Base-by-base conservation (phyloP, 1,140 invertebrate species). In the Mylabris phalerata region DNA sequence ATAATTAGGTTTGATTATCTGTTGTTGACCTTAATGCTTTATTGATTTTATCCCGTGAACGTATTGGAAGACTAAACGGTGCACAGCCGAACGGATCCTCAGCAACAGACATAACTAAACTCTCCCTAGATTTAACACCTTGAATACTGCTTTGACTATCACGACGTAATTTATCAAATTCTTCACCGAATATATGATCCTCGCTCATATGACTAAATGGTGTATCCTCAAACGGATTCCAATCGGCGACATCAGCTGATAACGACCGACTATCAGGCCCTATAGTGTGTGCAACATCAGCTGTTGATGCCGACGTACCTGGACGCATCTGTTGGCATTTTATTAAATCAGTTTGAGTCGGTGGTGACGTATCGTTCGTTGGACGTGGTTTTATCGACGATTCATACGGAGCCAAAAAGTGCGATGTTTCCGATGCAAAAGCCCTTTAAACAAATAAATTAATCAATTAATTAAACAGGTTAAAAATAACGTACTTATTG, bases 131-230 rank as follows among this genome's bases (percentile, higher is more conserved):
- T 68, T 88, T 88, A 2, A 88, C 85, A 66, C 86, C 87, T 55
- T 84, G 82, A 77, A 83, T 76, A 86, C 89, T 91, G 67, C 86
- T 89, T 74, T 89, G 88, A 24, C 88, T 90, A 38, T 78, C 78
- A 67, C 86, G 79, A 67, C 89, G 77, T 66, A 92, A 88, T 75
- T 88, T 89, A 69, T 92, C 89, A 74, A 92, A 92, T 75, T 92
- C 90, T 25, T 87, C 87, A 54, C 90, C 90, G 75, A 92, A 92
- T 64, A 91, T 84, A 65, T 89, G 84, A 78, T 92, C 90, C 67
- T 92, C 90, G 2, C 85, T 87, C 73, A 89, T 80, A 66, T 85
- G 81, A 71, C 80, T 83, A 70, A 90, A 90, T n/a, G 82, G 81
- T 32, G 80, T 76, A 48, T 80, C 75, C 68, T 88, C 86, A 68